Evolutionary conservation across 1,140 invertebrate genomes (phyloP).

Genomic region (Mamestra configurata): DNA sequence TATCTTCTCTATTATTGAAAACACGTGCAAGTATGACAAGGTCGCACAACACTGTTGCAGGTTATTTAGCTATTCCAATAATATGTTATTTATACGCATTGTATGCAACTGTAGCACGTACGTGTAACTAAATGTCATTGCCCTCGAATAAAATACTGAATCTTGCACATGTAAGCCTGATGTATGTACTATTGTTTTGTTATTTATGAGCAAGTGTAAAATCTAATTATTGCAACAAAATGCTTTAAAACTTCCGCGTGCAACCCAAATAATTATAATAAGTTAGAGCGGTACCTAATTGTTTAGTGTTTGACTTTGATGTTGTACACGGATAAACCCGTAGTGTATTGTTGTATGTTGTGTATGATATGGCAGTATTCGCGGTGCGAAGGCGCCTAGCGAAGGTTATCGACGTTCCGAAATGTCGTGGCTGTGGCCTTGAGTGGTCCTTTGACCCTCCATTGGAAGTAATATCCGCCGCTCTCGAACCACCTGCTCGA

Average conservation of each 20-base stretch:
- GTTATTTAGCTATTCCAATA: conserved; percentile 33
- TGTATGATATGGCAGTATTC: conserved; percentile 14
- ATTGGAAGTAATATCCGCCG: conserved; percentile 67
- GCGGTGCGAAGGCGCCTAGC: conserved; percentile 61
- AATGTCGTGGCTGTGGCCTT: conserved; percentile 78
- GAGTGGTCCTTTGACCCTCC: conserved; percentile 80
- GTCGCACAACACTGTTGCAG: conserved; percentile 31
- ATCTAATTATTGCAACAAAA: conserved; percentile 3
- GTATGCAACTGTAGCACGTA: conserved; percentile 22
- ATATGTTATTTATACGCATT: conserved; percentile 36
- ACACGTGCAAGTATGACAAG: conserved; percentile 37
- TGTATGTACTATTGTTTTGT: conserved; percentile 13
- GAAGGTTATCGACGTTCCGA: conserved; percentile 75
- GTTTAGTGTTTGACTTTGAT: too few species aligned
- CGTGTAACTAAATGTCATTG: conserved; percentile 27
- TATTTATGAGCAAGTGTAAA: conserved; percentile 17
- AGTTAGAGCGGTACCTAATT: neutral
- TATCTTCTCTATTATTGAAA: conserved; percentile 34
- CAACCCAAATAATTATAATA: neutral
- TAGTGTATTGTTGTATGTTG: neutral
- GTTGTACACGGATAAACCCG: conserved; percentile 16
- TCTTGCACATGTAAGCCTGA: conserved; percentile 27
- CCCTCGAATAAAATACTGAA: conserved; percentile 27
- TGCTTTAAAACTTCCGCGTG: conserved; percentile 37
- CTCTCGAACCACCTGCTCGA: conserved; percentile 72